Evolutionary conservation across 2,797 vertebrate genomes (phyloP).

Genomic region (Sebastes jordani): DNA sequence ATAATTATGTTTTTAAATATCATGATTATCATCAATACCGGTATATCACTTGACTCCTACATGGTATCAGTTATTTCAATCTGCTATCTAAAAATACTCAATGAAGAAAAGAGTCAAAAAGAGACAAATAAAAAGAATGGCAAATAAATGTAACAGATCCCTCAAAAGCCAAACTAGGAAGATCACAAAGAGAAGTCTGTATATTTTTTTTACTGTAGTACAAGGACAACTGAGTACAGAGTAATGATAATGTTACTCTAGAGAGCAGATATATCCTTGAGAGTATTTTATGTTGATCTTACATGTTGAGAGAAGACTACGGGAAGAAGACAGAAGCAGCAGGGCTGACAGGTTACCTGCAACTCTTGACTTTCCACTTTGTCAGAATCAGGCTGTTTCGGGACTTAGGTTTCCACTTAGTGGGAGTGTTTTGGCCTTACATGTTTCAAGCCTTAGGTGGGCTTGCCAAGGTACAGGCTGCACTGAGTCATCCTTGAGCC

Average conservation of each 20-base stretch:
- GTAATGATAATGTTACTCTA: background rate
- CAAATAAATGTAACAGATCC: too few relatives aligned
- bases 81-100: background rate
- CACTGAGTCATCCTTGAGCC: slow-evolving; percentile 4
- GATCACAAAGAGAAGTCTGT: background rate
- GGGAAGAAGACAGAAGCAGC: background rate
- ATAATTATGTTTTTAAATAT: too few relatives aligned
- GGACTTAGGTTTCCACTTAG: background rate
- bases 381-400: background rate
- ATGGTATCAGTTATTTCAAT: too few relatives aligned
- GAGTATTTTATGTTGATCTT: background rate
- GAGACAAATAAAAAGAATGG: background rate
- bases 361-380: background rate
- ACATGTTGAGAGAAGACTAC: background rate
- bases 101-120: background rate
- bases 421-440: background rate
- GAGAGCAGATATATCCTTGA: background rate
- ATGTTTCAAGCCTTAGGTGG: background rate
- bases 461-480: background rate
- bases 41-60: too few relatives aligned
- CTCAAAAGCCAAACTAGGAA: too few relatives aligned
- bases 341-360: background rate
- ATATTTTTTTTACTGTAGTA: background rate
- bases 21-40: too few relatives aligned
- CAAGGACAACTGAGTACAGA: background rate